Conservation (phyloP, 2,888 invertebrate genomes). For the Torymus tubicola region DNA sequence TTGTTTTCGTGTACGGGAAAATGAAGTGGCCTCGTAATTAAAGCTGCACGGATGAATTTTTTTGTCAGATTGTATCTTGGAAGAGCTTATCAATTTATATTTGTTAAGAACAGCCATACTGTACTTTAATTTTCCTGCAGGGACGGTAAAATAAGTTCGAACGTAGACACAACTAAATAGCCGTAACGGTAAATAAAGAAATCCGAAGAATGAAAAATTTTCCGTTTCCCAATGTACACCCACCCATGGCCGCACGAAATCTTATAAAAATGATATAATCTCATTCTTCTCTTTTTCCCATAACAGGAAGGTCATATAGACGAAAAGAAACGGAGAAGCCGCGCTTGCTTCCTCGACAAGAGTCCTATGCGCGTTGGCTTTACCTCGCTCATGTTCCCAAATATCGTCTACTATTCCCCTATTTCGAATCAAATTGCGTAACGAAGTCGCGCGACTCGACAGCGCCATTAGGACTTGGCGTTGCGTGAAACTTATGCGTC, state of each 20-base stretch:
- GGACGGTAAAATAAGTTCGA: too few relatives aligned
- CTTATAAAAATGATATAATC: slow-evolving; percentile 20
- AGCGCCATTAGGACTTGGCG: slow-evolving; percentile 62
- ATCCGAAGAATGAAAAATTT: background rate
- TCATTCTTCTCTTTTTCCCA: slow-evolving; percentile 32
- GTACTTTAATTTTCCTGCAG: too few relatives aligned
- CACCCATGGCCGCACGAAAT: background rate
- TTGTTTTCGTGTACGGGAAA: too few relatives aligned
- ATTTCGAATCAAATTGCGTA: slow-evolving; percentile 67
- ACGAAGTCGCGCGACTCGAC: slow-evolving; percentile 61
- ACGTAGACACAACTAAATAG: too few relatives aligned
- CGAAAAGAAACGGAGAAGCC: background rate
- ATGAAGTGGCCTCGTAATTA: too few relatives aligned
- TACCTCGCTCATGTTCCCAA: slow-evolving; percentile 53
- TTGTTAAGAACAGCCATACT: too few relatives aligned
- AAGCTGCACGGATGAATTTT: too few relatives aligned
- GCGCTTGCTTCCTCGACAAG: slow-evolving; percentile 23
- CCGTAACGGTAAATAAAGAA: background rate
- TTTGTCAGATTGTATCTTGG: too few relatives aligned
- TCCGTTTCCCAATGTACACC: background rate
- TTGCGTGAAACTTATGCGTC: slow-evolving; percentile 68
- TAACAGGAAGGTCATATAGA: background rate
- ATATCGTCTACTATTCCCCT: slow-evolving; percentile 59
- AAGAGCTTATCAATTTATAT: too few relatives aligned
- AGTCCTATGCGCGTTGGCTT: background rate